Conservation (phyloP, 2,113 vertebrate species). For the Sisor rabdophorus region DNA sequence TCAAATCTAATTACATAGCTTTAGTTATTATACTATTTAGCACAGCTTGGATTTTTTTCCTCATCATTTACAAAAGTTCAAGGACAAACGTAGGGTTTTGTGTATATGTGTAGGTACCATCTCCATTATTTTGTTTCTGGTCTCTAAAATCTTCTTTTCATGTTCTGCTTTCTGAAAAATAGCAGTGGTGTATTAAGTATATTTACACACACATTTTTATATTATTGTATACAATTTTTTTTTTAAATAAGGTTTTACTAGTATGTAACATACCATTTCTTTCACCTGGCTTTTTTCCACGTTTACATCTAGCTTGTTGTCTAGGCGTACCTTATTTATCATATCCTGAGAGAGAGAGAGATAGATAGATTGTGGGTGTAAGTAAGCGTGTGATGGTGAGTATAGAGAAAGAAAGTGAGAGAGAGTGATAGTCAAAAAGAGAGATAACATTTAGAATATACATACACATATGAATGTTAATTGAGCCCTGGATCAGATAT, state of each 20-base stretch:
- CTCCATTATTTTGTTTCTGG: slow-evolving; percentile 82
- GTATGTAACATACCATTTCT: slow-evolving; percentile 79
- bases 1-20: too few species aligned
- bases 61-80: too few species aligned
- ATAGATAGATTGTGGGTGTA: neutral
- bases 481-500: neutral
- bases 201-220: too few species aligned
- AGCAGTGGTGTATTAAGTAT: neutral
- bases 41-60: too few species aligned
- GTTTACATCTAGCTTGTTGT: slow-evolving; percentile 83
- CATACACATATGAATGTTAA: neutral
- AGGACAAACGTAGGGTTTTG: too few species aligned
- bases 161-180: slow-evolving; percentile 77
- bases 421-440: too few species aligned
- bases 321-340: slow-evolving; percentile 82
- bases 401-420: too few species aligned
- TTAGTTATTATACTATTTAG: too few species aligned
- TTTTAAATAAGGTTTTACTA: neutral
- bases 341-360: slow-evolving; percentile 75
- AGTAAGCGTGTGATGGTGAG: neutral
- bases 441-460: neutral
- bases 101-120: slow-evolving; percentile 72
- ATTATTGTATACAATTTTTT: too few species aligned
- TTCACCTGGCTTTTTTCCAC: slow-evolving; percentile 88
- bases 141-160: slow-evolving; percentile 82